Evolutionary conservation across 1,140 invertebrate genomes (phyloP), one percentile per base, ranked within the genome.

Genomic region (Euglossa dilemma): DNA sequence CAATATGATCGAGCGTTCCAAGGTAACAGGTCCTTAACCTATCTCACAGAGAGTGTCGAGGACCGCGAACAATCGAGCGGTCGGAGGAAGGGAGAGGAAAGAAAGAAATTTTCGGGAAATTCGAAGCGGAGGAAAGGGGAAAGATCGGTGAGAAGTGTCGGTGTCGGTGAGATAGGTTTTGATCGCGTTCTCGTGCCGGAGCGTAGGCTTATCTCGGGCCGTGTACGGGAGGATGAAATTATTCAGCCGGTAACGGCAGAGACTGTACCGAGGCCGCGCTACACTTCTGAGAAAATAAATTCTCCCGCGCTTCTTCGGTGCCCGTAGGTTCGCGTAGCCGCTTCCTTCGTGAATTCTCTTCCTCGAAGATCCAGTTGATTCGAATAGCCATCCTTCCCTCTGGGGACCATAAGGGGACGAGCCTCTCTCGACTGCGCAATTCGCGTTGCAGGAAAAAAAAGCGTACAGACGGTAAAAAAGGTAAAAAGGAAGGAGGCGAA

Each of bases 241-340:
- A 87, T 87, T 87, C 86, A 71, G 61, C 57, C n/a, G 71, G 69
- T 66, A 83, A 82, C 73, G 16, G 25, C 80, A 78, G 56, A 52
- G 61, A 72, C 81, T 87, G 82, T 84, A 76, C 82, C 81, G 43
- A 76, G 63, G 18, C 54, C 61, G 59, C 36, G 80, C 74, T 81
- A 77, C 73, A 59, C 57, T 88, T 88, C 87, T 87, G 87, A 88
- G 86, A 88, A 88, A 88, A 88, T 88, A 88, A 88, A 87, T 83
- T 87, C 86, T 88, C 86, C 86, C 87, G 87, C 87, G 87, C 86
- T 79, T 85, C 80, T 74, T 83, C 67, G 67, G 14, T 69, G 67
- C 47, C 52, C 66, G 54, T 61, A 69, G 47, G 52, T 82, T 76
- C 77, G 80, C 77, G 73, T 71, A 61, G 57, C 74, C 66, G 70